Conservation (phyloP, 2,113 vertebrate species). For the Rhombomys opimus region DNA sequence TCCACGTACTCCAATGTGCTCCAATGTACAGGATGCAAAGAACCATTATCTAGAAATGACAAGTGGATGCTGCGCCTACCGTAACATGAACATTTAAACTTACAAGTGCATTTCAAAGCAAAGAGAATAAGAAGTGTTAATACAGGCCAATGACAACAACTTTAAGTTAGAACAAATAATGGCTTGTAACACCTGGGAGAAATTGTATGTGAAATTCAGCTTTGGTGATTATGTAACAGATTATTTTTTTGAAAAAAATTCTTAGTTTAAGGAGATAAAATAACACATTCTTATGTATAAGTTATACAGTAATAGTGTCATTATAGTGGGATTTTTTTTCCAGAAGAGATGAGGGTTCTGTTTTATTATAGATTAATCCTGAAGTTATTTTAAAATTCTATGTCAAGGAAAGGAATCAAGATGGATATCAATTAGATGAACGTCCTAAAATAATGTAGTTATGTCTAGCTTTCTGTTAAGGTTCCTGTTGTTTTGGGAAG, state of each 20-base stretch:
- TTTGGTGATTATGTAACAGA: background rate
- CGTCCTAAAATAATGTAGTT: background rate
- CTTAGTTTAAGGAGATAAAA: background rate
- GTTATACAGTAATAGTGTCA: background rate
- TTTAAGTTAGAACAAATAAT: slow-evolving; percentile 31
- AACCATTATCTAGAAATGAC: background rate
- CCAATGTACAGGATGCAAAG: background rate
- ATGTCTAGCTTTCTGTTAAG: background rate
- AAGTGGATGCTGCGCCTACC: background rate
- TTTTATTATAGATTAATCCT: background rate
- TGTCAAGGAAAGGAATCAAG: background rate
- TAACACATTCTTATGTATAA: background rate
- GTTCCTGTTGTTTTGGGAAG: background rate
- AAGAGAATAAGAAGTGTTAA: background rate
- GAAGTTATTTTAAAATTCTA: background rate
- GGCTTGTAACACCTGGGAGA: background rate
- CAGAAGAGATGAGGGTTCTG: background rate
- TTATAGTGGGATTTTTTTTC: background rate
- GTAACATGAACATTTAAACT: background rate
- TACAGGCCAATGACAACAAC: background rate
- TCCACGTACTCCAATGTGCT: background rate
- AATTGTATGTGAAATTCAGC: background rate
- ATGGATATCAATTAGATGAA: background rate
- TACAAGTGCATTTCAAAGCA: background rate
- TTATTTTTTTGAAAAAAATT: background rate